Percentiles rank a stretch among this genome's conserved stretches.
phyloP scores from a whole-genome alignment of 2,888 invertebrate species.

The Fabriciana adippe region DNA sequence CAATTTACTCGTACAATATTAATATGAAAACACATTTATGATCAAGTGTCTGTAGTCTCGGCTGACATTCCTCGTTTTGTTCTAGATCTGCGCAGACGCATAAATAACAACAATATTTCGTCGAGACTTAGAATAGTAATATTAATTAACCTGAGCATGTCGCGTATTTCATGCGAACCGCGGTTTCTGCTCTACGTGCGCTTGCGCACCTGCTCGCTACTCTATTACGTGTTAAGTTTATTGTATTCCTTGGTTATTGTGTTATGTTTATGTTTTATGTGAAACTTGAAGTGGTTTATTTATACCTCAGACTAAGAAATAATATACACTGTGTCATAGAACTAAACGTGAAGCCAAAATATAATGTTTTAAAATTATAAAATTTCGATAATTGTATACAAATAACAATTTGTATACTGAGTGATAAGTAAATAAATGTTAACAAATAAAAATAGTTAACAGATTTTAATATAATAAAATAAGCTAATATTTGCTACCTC shows the following conservation, averaged over 20 bases:
- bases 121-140: slow-evolving; percentile 54
- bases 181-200: slow-evolving; percentile 61
- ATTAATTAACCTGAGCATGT: slow-evolving; percentile 68
- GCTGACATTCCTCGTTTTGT: slow-evolving; percentile 39
- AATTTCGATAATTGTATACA: no score
- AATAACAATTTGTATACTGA: no score
- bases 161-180: slow-evolving; percentile 73
- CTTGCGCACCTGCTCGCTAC: slow-evolving; percentile 70
- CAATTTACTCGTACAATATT: slow-evolving; percentile 31
- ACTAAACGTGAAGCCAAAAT: no score
- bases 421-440: no score
- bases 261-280: slow-evolving; percentile 29
- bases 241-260: slow-evolving; percentile 49
- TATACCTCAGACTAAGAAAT: background rate
- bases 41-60: slow-evolving; percentile 32
- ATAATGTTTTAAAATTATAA: no score
- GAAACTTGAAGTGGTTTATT: slow-evolving; percentile 24
- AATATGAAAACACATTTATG: slow-evolving; percentile 33
- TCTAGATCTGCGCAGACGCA: slow-evolving; percentile 54
- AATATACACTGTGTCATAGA: background rate
- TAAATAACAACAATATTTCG: slow-evolving; percentile 76
- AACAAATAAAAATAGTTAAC: no score
- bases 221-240: slow-evolving; percentile 59
- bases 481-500: no score
- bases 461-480: no score